Base-by-base conservation (phyloP, 2,888 invertebrate species). In the Lamproptera curius region DNA sequence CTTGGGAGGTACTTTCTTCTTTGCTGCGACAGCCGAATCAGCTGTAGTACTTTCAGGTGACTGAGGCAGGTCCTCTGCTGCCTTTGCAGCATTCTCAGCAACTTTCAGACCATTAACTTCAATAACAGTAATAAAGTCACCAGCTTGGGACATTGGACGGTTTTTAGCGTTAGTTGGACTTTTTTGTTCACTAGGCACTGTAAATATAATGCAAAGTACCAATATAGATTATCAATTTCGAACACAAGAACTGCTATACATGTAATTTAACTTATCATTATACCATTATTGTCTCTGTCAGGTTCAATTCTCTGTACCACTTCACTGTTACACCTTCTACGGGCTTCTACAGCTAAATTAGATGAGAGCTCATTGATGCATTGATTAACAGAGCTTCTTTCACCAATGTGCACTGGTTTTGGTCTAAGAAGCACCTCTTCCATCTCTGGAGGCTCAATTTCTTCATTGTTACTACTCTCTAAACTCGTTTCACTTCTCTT, bases 61-160 rank as follows among this genome's bases (percentile, higher is more conserved):
- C 51, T 76, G 76, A n/a, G 77, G 70, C 10, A 79, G 76, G 15
- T 84, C 83, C 41, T 86, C 83, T 36, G 69, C 61, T 58, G 80
- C 83, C 61, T 84, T 85, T 16, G 73, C 70, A 51, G 80, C 80
- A 67, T 73, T 76, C 64, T 87, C 85, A 49, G 87, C 88, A 60
- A 88, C 83, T 70, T 92, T 92, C 65, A 92, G 85, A 73, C 95
- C 95, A 78, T 95, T 95, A 31, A 96, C 95, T 90, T 95, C 94
- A 64, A 96, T 96, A 57, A 96, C 95, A 52, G 95, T 96, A 58
- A 96, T 92, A 83, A 95, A 96, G 79, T 95, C 88, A 71, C 79
- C 88, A 56, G 77, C 72, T 81, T 88, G 87, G 68, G 88, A 88
- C 52, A 77, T 72, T 73, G 88, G 88, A 80, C 86, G 87, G 84